A percentile compares a stretch with the other conserved stretches of the same genome.
phyloP scores from a whole-genome alignment of 2,113 vertebrate species.

The Muscicapa adusta region DNA sequence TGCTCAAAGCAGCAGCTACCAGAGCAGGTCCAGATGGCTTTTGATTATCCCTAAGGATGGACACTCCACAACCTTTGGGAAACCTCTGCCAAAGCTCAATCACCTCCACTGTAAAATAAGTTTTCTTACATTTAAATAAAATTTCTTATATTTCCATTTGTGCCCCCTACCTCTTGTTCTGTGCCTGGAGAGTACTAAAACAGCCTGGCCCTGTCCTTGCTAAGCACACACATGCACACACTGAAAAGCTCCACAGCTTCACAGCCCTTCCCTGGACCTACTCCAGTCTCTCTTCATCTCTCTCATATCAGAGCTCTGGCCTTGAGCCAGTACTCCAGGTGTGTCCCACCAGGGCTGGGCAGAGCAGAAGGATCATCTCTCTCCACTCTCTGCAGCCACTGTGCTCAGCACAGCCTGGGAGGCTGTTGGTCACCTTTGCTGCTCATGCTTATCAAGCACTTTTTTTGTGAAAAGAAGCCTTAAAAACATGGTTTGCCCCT shows the following conservation, averaged over 20 bases:
- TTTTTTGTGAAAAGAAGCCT: not conserved
- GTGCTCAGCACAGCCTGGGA: not conserved
- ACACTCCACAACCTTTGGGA: not conserved
- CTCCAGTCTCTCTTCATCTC: not conserved
- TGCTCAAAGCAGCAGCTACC: not conserved
- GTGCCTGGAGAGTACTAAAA: not conserved
- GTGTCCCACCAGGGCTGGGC: too few species aligned
- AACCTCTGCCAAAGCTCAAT: not conserved
- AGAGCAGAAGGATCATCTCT: not conserved
- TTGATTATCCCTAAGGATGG: not conserved
- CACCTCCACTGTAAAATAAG: not conserved
- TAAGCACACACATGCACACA: too few species aligned
- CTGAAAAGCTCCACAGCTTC: not conserved
- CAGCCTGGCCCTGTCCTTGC: not conserved
- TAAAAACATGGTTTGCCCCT: not conserved
- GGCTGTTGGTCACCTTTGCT: fast-evolving
- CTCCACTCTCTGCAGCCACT: not conserved
- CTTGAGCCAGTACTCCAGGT: not conserved
- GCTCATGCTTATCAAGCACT: not conserved
- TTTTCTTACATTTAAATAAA: not conserved
- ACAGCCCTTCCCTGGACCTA: too few species aligned
- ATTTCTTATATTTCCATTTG: not conserved
- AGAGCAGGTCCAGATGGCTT: not conserved
- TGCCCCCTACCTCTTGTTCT: not conserved
- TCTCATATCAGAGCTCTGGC: fast-evolving